Evolutionary conservation across 2,113 vertebrate species (phyloP).

Genomic region (Ictalurus furcatus): DNA sequence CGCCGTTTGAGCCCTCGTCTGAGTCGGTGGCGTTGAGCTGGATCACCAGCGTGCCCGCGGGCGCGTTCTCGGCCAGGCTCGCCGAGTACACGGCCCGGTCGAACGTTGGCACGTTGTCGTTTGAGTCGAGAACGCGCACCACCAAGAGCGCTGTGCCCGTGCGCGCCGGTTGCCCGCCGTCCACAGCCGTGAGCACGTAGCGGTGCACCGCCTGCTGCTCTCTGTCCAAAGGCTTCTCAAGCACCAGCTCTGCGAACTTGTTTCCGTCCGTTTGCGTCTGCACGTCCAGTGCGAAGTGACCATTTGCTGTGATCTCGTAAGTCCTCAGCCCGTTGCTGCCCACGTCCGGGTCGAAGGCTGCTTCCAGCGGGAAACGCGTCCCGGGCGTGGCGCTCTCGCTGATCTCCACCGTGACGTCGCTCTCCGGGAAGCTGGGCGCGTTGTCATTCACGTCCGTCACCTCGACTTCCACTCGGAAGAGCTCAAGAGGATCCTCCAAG

Average conservation of each 20-base stretch:
- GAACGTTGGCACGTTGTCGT: conserved; percentile 95
- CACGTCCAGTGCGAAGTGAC: conserved; percentile 93
- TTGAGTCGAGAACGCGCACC: conserved; percentile 92
- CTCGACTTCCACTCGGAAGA: conserved; percentile 94
- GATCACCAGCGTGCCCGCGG: conserved; percentile 87
- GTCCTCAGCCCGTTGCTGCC: conserved; percentile 95
- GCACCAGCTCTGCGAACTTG: conserved; percentile 93
- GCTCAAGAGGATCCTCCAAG: conserved; percentile 92
- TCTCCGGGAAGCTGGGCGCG: conserved; percentile 90
- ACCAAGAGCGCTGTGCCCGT: conserved; percentile 95
- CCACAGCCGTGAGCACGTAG: conserved; percentile 95
- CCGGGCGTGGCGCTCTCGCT: conserved; percentile 96
- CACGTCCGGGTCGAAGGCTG: conserved; percentile 95
- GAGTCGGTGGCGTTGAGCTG: conserved; percentile 94
- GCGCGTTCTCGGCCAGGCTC: conserved; percentile 88
- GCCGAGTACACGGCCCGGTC: conserved; percentile 93
- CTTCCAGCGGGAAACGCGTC: conserved; percentile 94
- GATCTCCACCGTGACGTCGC: conserved; percentile 95
- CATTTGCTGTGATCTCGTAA: conserved; percentile 94
- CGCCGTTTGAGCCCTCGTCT: conserved; percentile 93
- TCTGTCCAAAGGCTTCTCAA: conserved; percentile 90
- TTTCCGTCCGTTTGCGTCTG: conserved; percentile 94
- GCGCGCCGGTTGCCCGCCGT: conserved; percentile 88
- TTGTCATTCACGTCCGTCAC: conserved; percentile 98
- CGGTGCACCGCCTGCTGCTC: conserved; percentile 95